A percentile compares a stretch with the other conserved stretches of the same genome.
Conservation (phyloP, 2,797 vertebrate species). For the Squalus acanthias region DNA sequence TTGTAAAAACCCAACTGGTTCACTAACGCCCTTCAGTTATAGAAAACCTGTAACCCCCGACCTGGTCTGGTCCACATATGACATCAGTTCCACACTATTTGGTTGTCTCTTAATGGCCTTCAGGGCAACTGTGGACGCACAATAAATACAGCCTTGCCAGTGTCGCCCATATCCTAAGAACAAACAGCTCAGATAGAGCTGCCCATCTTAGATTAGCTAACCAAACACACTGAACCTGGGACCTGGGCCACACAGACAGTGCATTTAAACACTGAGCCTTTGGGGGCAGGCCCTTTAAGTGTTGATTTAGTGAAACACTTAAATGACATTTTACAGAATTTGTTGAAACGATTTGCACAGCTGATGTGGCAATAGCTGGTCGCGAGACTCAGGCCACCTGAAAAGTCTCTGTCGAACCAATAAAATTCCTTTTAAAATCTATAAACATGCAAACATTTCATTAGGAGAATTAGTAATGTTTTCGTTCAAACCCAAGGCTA, state of each 20-base stretch:
- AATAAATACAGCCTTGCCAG: background rate
- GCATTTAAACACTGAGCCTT: background rate
- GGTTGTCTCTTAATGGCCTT: background rate
- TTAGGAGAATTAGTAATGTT: constrained; percentile 15
- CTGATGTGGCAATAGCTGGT: background rate
- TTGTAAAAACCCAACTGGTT: background rate
- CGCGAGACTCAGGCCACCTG: too few relatives aligned
- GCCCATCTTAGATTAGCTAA: background rate
- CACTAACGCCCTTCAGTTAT: background rate
- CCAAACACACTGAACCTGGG: background rate
- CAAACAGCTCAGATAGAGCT: background rate
- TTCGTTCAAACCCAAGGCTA: background rate
- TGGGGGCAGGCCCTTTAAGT: too few relatives aligned
- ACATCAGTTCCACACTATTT: background rate
- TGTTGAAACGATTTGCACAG: background rate
- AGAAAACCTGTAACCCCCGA: background rate
- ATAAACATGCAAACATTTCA: constrained; percentile 8
- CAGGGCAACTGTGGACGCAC: background rate
- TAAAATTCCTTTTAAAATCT: background rate
- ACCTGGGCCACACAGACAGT: background rate
- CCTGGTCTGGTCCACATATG: background rate
- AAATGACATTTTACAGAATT: background rate
- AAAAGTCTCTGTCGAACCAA: background rate
- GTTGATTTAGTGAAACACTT: background rate
- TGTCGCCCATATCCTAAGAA: background rate